These are phyloP conservation scores for Paguma larvata DNA, from an alignment of 2,797 vertebrate species.

Conservation along the genomic window DNA sequence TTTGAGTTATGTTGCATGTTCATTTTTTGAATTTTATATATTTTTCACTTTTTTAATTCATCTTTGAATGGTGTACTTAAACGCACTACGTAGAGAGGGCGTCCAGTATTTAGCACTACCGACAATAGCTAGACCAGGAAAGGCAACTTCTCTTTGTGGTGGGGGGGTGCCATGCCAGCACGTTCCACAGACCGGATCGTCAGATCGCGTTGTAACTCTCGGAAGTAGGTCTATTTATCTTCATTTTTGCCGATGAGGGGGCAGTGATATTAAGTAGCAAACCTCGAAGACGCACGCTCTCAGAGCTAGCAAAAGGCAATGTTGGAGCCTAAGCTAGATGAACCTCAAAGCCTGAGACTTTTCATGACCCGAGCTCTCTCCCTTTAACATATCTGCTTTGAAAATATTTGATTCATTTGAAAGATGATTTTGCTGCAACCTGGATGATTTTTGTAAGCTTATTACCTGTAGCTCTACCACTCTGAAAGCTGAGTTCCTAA, in stretches of 20 bases:
- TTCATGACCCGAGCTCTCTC: background rate
- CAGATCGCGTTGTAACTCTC: background rate
- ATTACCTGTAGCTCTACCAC: background rate
- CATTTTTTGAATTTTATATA: background rate
- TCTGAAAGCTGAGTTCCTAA: background rate
- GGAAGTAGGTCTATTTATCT: background rate
- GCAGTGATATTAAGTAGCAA: background rate
- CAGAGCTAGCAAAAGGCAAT: rapidly evolving
- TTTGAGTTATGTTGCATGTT: background rate
- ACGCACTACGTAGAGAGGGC: background rate
- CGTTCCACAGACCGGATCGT: rapidly evolving
- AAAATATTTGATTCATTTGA: background rate
- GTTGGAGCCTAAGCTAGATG: background rate
- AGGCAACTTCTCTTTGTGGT: rapidly evolving
- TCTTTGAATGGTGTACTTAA: background rate
- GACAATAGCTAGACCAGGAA: too few species aligned
- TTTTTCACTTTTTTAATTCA: background rate
- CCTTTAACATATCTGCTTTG: background rate
- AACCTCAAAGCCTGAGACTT: background rate
- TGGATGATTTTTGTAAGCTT: background rate
- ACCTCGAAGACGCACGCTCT: background rate
- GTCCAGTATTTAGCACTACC: background rate
- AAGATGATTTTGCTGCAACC: background rate
- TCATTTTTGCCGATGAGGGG: background rate
- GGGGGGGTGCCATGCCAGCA: background rate